These are phyloP conservation scores for Nephotettix cincticeps DNA, from an alignment of 1,140 invertebrate genomes.

Conservation along the genomic window DNA sequence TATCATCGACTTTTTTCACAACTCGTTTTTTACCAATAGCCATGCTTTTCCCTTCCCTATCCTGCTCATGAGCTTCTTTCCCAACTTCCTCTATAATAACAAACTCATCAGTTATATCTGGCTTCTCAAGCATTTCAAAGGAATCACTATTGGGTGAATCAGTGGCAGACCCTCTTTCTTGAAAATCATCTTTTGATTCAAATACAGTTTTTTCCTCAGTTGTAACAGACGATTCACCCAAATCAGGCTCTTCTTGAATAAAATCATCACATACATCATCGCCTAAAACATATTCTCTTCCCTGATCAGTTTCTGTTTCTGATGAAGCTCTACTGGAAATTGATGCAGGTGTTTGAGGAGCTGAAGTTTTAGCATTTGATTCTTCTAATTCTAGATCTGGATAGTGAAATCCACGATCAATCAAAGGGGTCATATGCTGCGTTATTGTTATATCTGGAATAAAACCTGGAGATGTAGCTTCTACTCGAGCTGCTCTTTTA, in stretches of 20 bases:
- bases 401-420: conserved; percentile 51
- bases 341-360: conserved; percentile 59
- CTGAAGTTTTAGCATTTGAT: conserved; percentile 41
- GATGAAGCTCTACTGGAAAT: conserved; percentile 60
- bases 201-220: conserved; percentile 55
- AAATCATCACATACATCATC: conserved; percentile 54
- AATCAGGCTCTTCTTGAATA: conserved; percentile 54
- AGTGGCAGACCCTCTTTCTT: conserved; percentile 55
- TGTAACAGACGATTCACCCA: conserved; percentile 50
- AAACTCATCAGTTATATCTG: conserved; percentile 81
- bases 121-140: conserved; percentile 84
- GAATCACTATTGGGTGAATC: conserved; percentile 85
- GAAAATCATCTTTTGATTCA: conserved; percentile 42
- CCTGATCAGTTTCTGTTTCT: conserved; percentile 60
- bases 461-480: conserved; percentile 51
- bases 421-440: conserved; percentile 57
- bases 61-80: conserved; percentile 76
- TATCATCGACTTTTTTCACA: conserved; percentile 58
- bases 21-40: conserved; percentile 55
- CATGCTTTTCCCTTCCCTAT: conserved; percentile 77
- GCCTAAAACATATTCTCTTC: conserved; percentile 57
- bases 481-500: conserved; percentile 46
- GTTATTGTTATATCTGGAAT: conserved; percentile 71
- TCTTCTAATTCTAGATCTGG: conserved; percentile 53
- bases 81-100: conserved; percentile 84